Conservation (phyloP, 2,888 invertebrate species). For the Folsomia manolachei region DNA sequence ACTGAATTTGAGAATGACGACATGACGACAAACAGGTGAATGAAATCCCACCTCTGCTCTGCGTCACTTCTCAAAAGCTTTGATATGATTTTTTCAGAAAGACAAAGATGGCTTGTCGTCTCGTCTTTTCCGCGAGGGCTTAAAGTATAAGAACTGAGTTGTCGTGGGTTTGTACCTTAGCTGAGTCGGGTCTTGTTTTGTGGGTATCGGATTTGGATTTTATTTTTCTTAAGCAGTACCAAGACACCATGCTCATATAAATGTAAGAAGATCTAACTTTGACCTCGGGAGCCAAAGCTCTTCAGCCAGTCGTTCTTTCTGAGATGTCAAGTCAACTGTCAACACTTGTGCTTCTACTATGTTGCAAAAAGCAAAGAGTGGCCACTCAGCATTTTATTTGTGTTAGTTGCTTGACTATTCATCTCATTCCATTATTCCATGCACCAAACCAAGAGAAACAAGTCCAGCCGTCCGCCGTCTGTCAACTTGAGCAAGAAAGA, state of each 20-base stretch:
- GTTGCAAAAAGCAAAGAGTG: background rate
- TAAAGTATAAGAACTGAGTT: background rate
- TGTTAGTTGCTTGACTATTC: conserved; percentile 4
- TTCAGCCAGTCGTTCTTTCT: background rate
- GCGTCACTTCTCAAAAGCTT: no score
- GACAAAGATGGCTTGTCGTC: no score
- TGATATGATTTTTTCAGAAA: background rate
- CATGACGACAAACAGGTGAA: no score
- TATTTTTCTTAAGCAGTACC: background rate
- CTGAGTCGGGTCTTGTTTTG: background rate
- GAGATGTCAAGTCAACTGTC: conserved; percentile 19
- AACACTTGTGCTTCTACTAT: conserved; percentile 11
- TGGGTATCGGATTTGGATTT: background rate
- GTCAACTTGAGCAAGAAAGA: conserved; percentile 1
- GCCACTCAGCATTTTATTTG: conserved; percentile 16
- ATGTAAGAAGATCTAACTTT: no score
- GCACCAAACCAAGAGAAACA: background rate
- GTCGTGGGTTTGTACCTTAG: background rate
- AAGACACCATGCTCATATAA: no score
- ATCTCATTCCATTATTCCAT: conserved; percentile 17
- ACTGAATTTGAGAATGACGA: no score
- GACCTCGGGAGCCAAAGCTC: no score
- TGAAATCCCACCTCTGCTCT: no score
- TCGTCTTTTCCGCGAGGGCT: no score
- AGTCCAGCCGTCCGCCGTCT: background rate